Conservation (phyloP, 1,140 invertebrate species). For the Leptoteleia sp. region DNA sequence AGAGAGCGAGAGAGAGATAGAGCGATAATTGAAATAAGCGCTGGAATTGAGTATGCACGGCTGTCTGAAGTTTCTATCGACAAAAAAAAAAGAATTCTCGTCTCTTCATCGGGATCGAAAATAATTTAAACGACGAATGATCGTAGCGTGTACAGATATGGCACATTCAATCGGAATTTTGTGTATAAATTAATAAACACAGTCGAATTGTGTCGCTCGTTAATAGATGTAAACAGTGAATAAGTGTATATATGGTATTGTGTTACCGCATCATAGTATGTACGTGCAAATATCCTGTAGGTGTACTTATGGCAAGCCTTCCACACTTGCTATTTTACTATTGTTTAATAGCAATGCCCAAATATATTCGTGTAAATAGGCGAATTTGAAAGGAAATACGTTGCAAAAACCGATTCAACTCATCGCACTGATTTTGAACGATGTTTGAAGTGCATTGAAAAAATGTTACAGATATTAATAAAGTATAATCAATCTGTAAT, state of each 20-base stretch:
- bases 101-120: conserved; percentile 32
- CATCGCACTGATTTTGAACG: conserved; percentile 2
- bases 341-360: conserved; percentile 20
- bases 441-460: neutral
- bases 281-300: conserved; percentile 35
- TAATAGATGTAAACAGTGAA: conserved; percentile 50
- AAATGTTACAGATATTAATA: too few relatives aligned
- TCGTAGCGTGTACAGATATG: conserved; percentile 60
- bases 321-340: conserved; percentile 24
- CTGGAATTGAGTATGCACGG: conserved; percentile 6
- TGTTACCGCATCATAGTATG: conserved; percentile 31
- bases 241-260: conserved; percentile 50
- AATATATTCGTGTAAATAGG: conserved; percentile 42
- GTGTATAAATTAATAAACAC: conserved; percentile 52
- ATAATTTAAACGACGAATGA: conserved; percentile 41
- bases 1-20: conserved; percentile 2
- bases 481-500: too few relatives aligned
- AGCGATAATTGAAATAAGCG: conserved; percentile 1
- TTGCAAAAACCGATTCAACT: too few relatives aligned
- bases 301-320: conserved; percentile 22
- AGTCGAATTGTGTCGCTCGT: conserved; percentile 47
- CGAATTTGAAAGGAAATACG: neutral
- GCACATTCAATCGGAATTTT: conserved; percentile 64
- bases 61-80: neutral
- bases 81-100: conserved; percentile 40